Evolutionary conservation across 2,888 invertebrate species (phyloP).

Genomic region (Drosophila vallismaia): DNA sequence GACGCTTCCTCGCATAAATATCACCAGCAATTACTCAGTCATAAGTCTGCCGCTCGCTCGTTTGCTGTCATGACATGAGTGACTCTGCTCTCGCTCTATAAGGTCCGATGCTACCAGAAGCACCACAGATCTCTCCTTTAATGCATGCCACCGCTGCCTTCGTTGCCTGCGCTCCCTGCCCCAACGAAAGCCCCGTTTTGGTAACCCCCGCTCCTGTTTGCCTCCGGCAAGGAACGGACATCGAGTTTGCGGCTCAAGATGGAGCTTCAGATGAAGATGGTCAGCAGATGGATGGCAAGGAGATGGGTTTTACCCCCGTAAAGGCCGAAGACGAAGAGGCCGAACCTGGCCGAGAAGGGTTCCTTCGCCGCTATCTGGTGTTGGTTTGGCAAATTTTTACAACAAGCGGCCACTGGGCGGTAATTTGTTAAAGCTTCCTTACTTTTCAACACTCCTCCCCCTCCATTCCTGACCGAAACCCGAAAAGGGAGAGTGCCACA

Average conservation of each 20-base stretch:
- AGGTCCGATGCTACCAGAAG: slow-evolving; percentile 43
- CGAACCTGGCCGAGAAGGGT: neutral
- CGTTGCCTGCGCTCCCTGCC: slow-evolving; percentile 10
- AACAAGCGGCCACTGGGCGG: slow-evolving; percentile 78
- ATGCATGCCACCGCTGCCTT: slow-evolving; percentile 53
- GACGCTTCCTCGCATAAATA: slow-evolving; percentile 83
- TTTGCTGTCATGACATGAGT: slow-evolving; percentile 79
- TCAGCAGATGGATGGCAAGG: slow-evolving; percentile 9
- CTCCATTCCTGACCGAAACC: no score
- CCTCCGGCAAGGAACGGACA: slow-evolving; percentile 55
- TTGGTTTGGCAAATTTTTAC: slow-evolving; percentile 74
- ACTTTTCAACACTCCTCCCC: slow-evolving; percentile 81
- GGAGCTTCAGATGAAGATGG: slow-evolving; percentile 13
- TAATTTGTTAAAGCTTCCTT: slow-evolving; percentile 83
- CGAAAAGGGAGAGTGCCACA: slow-evolving; percentile 23
- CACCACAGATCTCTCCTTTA: slow-evolving; percentile 67
- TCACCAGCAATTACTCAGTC: slow-evolving; percentile 83
- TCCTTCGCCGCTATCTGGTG: slow-evolving; percentile 46
- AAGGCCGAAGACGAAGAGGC: neutral
- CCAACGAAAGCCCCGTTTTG: neutral
- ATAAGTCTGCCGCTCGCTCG: slow-evolving; percentile 81
- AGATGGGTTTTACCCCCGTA: neutral
- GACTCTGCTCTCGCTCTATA: slow-evolving; percentile 76
- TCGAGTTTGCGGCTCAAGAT: slow-evolving; percentile 44
- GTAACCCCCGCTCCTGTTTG: slow-evolving; percentile 29